A percentile compares a stretch with the other conserved stretches of the same genome.
phyloP scores from a whole-genome alignment of 2,888 invertebrate genomes.

The Agrochola lota region DNA sequence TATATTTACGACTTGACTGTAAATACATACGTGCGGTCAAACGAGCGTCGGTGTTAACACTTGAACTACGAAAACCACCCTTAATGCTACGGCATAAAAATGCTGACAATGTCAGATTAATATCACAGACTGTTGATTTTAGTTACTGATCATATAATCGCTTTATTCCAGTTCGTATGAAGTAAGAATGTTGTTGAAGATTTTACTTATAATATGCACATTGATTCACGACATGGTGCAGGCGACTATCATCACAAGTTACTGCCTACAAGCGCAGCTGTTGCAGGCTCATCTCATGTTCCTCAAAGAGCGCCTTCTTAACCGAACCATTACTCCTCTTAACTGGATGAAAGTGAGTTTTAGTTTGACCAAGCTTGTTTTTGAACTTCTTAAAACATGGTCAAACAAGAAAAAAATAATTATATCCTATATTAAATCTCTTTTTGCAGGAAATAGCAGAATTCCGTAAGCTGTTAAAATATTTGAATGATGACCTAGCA shows the following conservation, averaged over 20 bases:
- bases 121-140: neutral
- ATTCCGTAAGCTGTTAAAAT: conserved; percentile 94
- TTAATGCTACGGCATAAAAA: neutral
- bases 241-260: conserved; percentile 95
- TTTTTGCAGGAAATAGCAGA: conserved; percentile 93
- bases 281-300: conserved; percentile 94
- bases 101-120: neutral
- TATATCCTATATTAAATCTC: neutral
- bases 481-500: conserved; percentile 94
- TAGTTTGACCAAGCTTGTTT: neutral
- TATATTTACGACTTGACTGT: neutral
- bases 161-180: conserved; percentile 84
- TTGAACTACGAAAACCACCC: conserved; percentile 5
- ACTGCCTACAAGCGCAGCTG: conserved; percentile 95
- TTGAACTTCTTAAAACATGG: neutral
- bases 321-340: conserved; percentile 93
- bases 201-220: conserved; percentile 92
- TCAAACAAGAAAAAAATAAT: neutral
- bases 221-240: conserved; percentile 95
- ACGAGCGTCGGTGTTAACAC: neutral
- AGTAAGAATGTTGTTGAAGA: conserved; percentile 88
- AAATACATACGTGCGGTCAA: neutral
- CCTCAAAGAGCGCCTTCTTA: conserved; percentile 93
- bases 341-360: conserved; percentile 94
- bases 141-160: neutral